Evolutionary conservation across 2,888 invertebrate genomes (phyloP).

Genomic region (Hemithea aestivaria): DNA sequence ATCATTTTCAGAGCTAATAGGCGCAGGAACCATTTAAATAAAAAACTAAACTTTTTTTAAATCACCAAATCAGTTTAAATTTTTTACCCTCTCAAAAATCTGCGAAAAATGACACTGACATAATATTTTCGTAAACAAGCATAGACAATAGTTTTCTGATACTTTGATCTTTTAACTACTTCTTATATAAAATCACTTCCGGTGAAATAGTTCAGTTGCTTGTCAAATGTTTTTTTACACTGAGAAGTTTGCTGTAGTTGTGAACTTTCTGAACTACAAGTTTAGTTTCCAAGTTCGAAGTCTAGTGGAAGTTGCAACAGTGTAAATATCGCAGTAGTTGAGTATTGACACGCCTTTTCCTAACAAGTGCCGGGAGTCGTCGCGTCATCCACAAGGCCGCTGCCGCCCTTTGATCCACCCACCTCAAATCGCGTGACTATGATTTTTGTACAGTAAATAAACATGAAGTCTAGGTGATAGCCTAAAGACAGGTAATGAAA

Average conservation of each 20-base stretch:
- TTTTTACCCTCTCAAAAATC: too few species aligned
- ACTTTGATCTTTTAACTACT: too few species aligned
- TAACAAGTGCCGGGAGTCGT: constrained; percentile 78
- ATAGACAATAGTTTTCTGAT: constrained; percentile 1
- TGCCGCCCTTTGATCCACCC: constrained; percentile 79
- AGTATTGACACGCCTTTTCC: constrained; percentile 77
- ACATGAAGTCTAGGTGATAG: constrained; percentile 29
- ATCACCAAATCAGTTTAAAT: too few species aligned
- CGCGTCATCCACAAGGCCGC: constrained; percentile 74
- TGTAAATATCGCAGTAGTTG: constrained; percentile 64
- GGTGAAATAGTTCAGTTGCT: constrained; percentile 1
- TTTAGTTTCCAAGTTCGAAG: constrained; percentile 16
- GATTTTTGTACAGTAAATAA: constrained; percentile 61
- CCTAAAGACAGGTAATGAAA: constrained; percentile 17
- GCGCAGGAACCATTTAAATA: too few species aligned
- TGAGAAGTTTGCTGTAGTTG: too few species aligned
- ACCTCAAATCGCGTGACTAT: constrained; percentile 74
- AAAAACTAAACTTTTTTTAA: too few species aligned
- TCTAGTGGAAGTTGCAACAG: constrained; percentile 38
- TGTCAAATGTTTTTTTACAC: too few species aligned
- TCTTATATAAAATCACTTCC: constrained; percentile 12
- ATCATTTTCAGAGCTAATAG: too few species aligned
- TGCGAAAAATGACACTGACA: constrained; percentile 18
- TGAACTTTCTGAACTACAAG: constrained; percentile 11
- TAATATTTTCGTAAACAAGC: too few species aligned